Percentiles rank a stretch among this genome's conserved stretches.
These are phyloP conservation scores for Lasius fuliginosus DNA, from an alignment of 2,888 invertebrate species.

Conservation along the genomic window DNA sequence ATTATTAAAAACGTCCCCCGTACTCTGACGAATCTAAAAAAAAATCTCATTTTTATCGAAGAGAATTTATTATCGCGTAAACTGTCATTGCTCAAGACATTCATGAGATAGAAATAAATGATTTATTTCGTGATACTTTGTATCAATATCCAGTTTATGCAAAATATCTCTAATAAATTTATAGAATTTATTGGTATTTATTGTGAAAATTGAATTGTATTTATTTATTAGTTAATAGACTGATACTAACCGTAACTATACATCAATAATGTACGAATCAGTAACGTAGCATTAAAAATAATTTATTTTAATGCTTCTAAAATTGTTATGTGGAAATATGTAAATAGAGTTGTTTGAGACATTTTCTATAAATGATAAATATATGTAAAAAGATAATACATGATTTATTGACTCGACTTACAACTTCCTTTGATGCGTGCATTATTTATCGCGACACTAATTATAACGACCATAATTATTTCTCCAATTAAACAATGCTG, in stretches of 20 bases:
- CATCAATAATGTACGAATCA: neutral
- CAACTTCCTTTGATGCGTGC: conserved; percentile 20
- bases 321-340: conserved; percentile 4
- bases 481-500: conserved; percentile 34
- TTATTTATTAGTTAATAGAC: neutral
- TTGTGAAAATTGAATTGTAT: conserved; percentile 15
- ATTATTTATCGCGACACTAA: conserved; percentile 38
- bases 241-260: neutral
- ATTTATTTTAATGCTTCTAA: conserved; percentile 1
- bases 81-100: neutral
- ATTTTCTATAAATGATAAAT: conserved; percentile 26
- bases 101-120: neutral
- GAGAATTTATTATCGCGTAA: neutral
- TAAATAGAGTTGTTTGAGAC: neutral
- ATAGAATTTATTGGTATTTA: conserved; percentile 12
- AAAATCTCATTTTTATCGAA: conserved; percentile 10
- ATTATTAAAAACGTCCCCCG: conserved; percentile 4
- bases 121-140: neutral
- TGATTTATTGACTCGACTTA: conserved; percentile 12
- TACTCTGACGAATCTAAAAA: neutral
- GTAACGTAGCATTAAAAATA: neutral
- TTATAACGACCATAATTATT: conserved; percentile 42
- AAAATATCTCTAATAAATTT: conserved; percentile 7
- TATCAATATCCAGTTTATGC: neutral
- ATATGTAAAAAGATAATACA: neutral